phyloP scores from a whole-genome alignment of 2,888 invertebrate species.

The Oligia latruncula region DNA sequence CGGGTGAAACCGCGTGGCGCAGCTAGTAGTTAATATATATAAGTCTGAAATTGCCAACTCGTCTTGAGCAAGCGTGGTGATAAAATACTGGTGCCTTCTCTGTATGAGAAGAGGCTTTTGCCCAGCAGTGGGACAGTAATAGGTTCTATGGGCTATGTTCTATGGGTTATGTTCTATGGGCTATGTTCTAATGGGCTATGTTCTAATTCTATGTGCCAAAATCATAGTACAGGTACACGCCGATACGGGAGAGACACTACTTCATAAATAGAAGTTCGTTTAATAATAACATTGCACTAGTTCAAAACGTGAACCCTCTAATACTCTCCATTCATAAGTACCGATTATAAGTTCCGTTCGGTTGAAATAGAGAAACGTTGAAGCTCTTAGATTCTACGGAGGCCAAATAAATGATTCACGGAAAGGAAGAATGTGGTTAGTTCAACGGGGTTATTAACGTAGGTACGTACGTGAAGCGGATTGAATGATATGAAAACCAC shows the following conservation, averaged over 20 bases:
- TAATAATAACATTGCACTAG: background rate
- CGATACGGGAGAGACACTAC: background rate
- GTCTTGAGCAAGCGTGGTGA: too few relatives aligned
- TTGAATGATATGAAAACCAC: background rate
- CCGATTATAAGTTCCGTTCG: background rate
- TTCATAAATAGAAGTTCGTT: background rate
- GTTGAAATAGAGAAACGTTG: background rate
- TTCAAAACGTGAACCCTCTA: background rate
- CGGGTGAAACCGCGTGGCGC: too few relatives aligned
- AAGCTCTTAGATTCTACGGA: background rate
- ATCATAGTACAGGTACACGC: too few relatives aligned
- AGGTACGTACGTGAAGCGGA: background rate
- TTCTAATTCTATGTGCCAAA: too few relatives aligned
- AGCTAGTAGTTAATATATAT: too few relatives aligned
- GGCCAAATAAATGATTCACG: slow-evolving; percentile 4
- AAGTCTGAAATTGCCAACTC: too few relatives aligned
- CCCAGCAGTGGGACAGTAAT: too few relatives aligned
- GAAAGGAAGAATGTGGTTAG: background rate
- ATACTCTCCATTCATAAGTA: background rate
- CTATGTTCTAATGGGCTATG: too few relatives aligned
- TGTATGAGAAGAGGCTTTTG: too few relatives aligned
- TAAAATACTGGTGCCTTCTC: too few relatives aligned
- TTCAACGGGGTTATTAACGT: slow-evolving; percentile 5
- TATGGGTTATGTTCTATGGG: too few relatives aligned
- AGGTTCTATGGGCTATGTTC: too few relatives aligned